A percentile compares a stretch with the other conserved stretches of the same genome.
These are phyloP conservation scores for Hemibagrus guttatus DNA, from an alignment of 2,797 vertebrate genomes.

Conservation along the genomic window DNA sequence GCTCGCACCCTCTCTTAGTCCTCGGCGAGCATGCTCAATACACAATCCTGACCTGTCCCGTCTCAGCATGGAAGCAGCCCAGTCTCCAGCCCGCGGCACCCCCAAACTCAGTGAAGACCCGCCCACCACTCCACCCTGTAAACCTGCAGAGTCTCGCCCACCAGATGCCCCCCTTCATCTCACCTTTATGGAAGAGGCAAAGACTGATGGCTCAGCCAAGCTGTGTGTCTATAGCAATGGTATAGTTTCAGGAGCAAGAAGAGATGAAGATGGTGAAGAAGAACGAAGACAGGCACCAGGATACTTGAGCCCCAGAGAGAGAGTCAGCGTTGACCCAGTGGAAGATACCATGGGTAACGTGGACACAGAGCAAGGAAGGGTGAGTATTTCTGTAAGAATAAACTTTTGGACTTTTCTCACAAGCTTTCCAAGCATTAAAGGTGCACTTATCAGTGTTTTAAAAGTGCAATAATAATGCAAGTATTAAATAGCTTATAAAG, in stretches of 20 bases:
- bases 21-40: constrained; percentile 77
- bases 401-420: neutral
- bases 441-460: neutral
- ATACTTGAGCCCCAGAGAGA: constrained; percentile 71
- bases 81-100: constrained; percentile 80
- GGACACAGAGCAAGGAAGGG: constrained; percentile 68
- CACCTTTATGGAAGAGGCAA: constrained; percentile 78
- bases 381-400: constrained; percentile 55
- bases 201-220: constrained; percentile 71
- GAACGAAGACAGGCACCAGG: constrained; percentile 64
- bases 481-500: neutral
- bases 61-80: constrained; percentile 77
- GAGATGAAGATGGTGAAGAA: constrained; percentile 56
- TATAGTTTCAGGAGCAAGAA: constrained; percentile 55
- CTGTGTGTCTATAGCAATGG: constrained; percentile 62
- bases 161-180: constrained; percentile 72
- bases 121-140: constrained; percentile 67
- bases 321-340: constrained; percentile 61
- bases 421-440: neutral
- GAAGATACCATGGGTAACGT: constrained; percentile 63
- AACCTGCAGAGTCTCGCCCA: constrained; percentile 66
- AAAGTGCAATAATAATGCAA: neutral
- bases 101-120: constrained; percentile 76
- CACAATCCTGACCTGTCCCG: constrained; percentile 77
- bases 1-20: constrained; percentile 76